Evolutionary conservation across 2,113 vertebrate genomes (phyloP).

Genomic region (Glareola pratincola): DNA sequence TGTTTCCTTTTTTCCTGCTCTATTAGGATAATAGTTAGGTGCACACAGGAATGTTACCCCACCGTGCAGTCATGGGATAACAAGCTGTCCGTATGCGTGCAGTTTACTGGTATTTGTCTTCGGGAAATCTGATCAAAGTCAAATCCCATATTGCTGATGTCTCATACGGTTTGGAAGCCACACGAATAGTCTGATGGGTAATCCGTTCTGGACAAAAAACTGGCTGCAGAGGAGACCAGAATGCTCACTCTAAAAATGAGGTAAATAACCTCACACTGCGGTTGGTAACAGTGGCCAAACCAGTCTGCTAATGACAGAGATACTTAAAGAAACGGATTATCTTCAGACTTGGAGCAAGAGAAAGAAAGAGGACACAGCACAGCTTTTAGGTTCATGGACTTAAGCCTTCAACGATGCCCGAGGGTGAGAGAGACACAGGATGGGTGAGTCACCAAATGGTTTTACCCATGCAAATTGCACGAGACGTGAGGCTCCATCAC

Average conservation of each 20-base stretch:
- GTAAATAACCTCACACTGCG: background rate
- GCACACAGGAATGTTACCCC: background rate
- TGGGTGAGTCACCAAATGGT: background rate
- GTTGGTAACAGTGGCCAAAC: background rate
- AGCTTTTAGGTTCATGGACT: background rate
- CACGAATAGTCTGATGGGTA: background rate
- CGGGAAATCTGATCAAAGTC: background rate
- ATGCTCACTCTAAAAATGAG: background rate
- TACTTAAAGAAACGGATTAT: background rate
- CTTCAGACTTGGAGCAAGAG: background rate
- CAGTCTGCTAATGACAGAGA: background rate
- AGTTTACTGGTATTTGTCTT: background rate
- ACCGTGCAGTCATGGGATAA: background rate
- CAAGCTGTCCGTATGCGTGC: background rate
- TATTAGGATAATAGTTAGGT: rapidly evolving
- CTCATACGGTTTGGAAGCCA: background rate
- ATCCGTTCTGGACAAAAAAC: background rate
- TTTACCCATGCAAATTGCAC: background rate
- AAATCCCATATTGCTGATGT: background rate
- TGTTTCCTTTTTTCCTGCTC: background rate
- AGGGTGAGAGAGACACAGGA: background rate
- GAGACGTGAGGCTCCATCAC: background rate
- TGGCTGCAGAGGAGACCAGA: background rate
- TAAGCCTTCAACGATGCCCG: background rate
- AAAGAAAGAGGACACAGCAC: background rate